These are phyloP conservation scores for Petrosia ficiformis DNA, from an alignment of 37 sponge, comb jelly and placozoan genomes.

Conservation along the genomic window DNA sequence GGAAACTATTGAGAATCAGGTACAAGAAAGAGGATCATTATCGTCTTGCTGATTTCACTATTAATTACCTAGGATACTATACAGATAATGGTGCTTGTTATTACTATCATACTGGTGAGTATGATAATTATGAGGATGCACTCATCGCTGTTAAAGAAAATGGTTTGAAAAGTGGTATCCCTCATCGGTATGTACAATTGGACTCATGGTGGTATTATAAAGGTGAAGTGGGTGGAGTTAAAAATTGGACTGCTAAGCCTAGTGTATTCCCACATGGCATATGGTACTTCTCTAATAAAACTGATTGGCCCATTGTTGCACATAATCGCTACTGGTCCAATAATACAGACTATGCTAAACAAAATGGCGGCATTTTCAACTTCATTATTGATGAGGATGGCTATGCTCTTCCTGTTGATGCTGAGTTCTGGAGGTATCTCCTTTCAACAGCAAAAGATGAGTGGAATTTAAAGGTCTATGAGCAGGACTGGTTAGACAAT, in stretches of 20 bases:
- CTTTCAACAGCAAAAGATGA: constrained; percentile 36
- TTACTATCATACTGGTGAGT: too few species aligned
- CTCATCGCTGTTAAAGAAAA: too few species aligned
- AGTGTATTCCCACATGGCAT: constrained; percentile 74
- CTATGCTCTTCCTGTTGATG: constrained; percentile 38
- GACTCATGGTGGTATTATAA: too few species aligned
- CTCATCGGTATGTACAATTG: too few species aligned
- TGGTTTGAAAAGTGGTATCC: too few species aligned
- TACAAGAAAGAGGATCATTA: constrained; percentile 33
- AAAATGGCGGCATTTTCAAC: constrained; percentile 71
- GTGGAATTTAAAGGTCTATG: constrained; percentile 70
- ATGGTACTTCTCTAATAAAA: constrained; percentile 33
- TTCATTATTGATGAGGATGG: constrained; percentile 48
- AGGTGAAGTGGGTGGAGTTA: constrained; percentile 74
- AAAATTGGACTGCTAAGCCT: constrained; percentile 80
- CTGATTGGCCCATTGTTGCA: constrained; percentile 59
- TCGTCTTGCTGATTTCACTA: constrained; percentile 50
- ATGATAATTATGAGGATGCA: too few species aligned
- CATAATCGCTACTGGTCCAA: constrained; percentile 79
- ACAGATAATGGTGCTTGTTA: too few species aligned
- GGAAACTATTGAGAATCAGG: constrained; percentile 23
- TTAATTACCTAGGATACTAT: constrained; percentile 78
- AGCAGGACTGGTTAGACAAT: constrained; percentile 76
- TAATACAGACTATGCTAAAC: constrained; percentile 65
- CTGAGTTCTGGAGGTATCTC: constrained; percentile 66